phyloP scores from a whole-genome alignment of 30 jellyfish, hydroid and myxozoan species.

The Aurelia sp. region DNA sequence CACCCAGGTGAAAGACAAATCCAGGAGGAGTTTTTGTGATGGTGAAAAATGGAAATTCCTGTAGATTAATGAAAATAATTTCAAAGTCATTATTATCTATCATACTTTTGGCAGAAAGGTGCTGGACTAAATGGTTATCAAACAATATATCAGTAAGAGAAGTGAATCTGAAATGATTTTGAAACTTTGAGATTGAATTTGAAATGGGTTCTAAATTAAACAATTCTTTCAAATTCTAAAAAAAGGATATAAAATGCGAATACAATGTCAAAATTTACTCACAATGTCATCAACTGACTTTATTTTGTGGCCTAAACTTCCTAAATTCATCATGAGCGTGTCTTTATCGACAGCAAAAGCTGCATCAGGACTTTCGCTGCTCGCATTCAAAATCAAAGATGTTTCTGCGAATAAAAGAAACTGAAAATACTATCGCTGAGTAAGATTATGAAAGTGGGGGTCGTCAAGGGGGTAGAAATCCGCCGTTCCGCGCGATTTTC shows the following conservation, averaged over 20 bases:
- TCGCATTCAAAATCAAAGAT: slow-evolving; percentile 27
- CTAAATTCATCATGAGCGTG: not conserved
- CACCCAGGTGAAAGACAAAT: slow-evolving; percentile 84
- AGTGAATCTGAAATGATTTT: not conserved
- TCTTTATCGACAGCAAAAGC: slow-evolving; percentile 10
- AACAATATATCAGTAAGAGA: not conserved
- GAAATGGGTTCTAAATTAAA: not conserved
- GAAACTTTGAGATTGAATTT: not conserved
- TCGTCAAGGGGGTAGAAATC: no score
- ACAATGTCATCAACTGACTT: slow-evolving; percentile 56
- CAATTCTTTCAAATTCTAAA: not conserved
- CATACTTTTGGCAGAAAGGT: no score
- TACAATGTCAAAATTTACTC: not conserved
- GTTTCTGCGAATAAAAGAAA: slow-evolving; percentile 19
- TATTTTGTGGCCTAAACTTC: slow-evolving; percentile 13
- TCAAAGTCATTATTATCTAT: no score
- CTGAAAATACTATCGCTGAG: no score
- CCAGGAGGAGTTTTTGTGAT: slow-evolving; percentile 78
- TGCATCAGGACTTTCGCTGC: slow-evolving; percentile 64
- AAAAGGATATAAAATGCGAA: not conserved
- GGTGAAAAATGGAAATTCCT: slow-evolving; percentile 96
- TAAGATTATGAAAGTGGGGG: no score
- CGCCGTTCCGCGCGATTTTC: no score
- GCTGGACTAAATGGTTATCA: no score
- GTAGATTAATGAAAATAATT: not conserved